phyloP scores from a whole-genome alignment of 2,113 vertebrate species.

The Alouatta palliata region DNA sequence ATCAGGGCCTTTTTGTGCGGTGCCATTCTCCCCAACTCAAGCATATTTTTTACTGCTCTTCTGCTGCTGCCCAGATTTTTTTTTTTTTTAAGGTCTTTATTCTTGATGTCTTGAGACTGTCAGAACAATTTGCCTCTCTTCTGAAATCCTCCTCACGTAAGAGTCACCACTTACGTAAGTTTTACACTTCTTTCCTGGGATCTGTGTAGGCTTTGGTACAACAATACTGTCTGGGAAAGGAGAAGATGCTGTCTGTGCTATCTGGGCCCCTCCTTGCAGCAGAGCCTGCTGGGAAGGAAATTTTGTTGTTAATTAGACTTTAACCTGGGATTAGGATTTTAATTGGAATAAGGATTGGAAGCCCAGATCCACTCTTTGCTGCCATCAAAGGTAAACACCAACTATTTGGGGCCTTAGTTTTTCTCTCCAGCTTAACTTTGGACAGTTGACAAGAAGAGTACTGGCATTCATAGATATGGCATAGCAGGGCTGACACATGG shows the following conservation, averaged over 20 bases:
- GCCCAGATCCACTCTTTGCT: neutral
- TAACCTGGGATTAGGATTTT: neutral
- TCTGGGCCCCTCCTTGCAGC: neutral
- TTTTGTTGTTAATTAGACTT: neutral
- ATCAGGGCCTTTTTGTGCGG: neutral
- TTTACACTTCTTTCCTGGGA: neutral
- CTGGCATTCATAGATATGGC: neutral
- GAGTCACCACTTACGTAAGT: neutral
- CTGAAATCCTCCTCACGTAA: constrained; percentile 54
- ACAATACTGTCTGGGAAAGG: neutral
- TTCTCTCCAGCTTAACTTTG: neutral
- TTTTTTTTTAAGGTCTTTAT: constrained; percentile 6
- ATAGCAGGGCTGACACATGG: neutral
- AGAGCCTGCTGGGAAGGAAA: neutral
- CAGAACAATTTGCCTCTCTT: constrained; percentile 50
- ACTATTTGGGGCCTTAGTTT: neutral
- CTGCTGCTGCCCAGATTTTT: neutral
- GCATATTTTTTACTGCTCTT: neutral
- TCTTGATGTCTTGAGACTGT: constrained; percentile 43
- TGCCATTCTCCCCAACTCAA: neutral
- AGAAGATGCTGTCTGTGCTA: neutral
- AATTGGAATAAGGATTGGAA: neutral
- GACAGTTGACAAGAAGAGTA: neutral
- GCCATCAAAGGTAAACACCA: neutral
- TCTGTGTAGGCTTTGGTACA: neutral